A percentile compares a stretch with the other conserved stretches of the same genome.
Evolutionary conservation across 2,797 vertebrate genomes (phyloP).

Genomic region (Podarcis siculus): DNA sequence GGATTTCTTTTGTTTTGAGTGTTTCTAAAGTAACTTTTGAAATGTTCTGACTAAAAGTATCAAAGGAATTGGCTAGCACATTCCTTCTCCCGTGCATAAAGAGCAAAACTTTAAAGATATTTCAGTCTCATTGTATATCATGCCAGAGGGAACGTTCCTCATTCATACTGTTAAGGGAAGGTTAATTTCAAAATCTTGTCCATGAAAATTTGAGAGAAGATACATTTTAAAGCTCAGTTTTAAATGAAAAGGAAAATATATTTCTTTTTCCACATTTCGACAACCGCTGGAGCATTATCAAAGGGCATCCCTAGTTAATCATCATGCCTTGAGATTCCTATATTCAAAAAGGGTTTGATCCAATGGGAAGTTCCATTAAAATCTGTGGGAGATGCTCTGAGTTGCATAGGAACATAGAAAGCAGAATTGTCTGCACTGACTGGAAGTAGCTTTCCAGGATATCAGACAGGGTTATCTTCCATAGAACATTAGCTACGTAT

Average conservation of each 20-base stretch:
- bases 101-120: constrained; percentile 55
- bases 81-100: constrained; percentile 32
- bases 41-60: constrained; percentile 42
- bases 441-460: no score
- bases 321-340: not conserved
- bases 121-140: constrained; percentile 46
- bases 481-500: no score
- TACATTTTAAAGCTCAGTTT: constrained; percentile 31
- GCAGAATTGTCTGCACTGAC: no score
- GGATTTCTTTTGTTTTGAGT: constrained; percentile 59
- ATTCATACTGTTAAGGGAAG: constrained; percentile 24
- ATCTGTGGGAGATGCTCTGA: no score
- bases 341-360: no score
- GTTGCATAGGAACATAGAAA: no score
- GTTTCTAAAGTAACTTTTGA: constrained; percentile 53
- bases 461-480: no score
- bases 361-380: no score
- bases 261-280: constrained; percentile 35
- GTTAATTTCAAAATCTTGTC: constrained; percentile 58
- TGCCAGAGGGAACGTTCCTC: constrained; percentile 61
- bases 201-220: constrained; percentile 34
- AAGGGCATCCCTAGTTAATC: not conserved
- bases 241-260: constrained; percentile 36
- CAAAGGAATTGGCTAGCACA: constrained; percentile 47
- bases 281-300: constrained; percentile 28